Evolutionary conservation across 2,888 invertebrate species (phyloP), one percentile per base, ranked within the genome.

Genomic region (Catocala sponsa): DNA sequence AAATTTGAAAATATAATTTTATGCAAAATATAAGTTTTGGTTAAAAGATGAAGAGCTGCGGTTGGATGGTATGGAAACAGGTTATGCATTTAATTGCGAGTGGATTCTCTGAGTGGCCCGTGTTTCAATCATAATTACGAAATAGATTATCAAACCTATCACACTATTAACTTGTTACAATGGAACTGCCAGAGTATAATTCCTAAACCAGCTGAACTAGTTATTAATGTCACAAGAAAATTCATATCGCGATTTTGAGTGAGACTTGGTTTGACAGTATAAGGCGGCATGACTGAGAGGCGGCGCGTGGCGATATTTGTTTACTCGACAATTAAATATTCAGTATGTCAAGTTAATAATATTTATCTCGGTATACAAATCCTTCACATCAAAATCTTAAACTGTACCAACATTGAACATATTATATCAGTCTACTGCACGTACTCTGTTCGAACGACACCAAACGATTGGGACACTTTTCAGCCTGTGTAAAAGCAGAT

Each of bases 401-500:
- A 79, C 41, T 79, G 72, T 47, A 10, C 43, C 5, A 1, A 59
- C 49, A 32, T 75, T 11, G 63, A 78, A 32, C 63, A 78, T 35
- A 55, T 78, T 13, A 52, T 74, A 11, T 52, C 70, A 25, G 25
- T 25, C 25, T 25, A 25, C 25, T 25, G 25, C 25, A 1, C 25
- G 25, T 25, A 25, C 25, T 38, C 51, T 0, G 51, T 68, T 4
- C 46, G 44, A 1, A 74, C 76, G 11, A 38, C 25, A 0, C 49
- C 43, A 32, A 44, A 42, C 9, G 75, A 78, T 42, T 80, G 79
- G 76, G 68, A 76, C 13, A 6, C 41, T 25, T 25, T 11, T 49
- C n/a, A 33, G 6, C 7, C 4, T 33, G 0, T 49, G 2, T 32
- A 4, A 4, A 11, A 49, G 11, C 33, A 25, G 11, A 33, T 12